Evolutionary conservation across 92 coral and sea anemone genomes (phyloP), one percentile per base, ranked within the genome.

Genomic region (Epizoanthus ramosus): DNA sequence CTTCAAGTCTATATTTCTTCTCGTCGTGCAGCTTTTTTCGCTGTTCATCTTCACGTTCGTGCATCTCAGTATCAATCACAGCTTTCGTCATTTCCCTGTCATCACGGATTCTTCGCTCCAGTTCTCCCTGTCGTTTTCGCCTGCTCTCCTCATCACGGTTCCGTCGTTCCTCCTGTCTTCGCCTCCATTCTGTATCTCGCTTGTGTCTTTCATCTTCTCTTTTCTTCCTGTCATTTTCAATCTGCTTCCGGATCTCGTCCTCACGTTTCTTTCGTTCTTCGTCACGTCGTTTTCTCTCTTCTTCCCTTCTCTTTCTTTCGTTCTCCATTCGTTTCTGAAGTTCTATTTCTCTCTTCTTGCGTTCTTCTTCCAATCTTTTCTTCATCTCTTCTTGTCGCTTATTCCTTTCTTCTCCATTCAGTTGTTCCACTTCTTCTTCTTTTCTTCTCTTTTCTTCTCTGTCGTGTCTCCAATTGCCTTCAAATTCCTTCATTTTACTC

Each of bases 181-280:
- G 31, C 3, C 16, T 3, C 79, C 64, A 74, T 53, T 25, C 43
- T 31, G 31, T 28, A 23, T 74, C 65, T 56, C 65, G 56, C 43
- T 74, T 54, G 18, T 31, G 54, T 56, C 79, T 74, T 24, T 56
- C 65, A 15, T 28, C 43, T 17, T 74, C 43, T 24, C 79, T 56
- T 53, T 16, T 54, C 25, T 74, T 74, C 17, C 43, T 53, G 45
- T 74, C 43, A 13, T 74, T 45, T 56, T 74, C 79, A 53, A 74
- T 74, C 35, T 74, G 24, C 66, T 45, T 64, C 61, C 65, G 41
- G n/a, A 66, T 68, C 39, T 80, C 84, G 21, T 68, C 45, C 21
- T 68, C 84, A 23, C 84, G 73, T 22, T 64, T 68, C 41, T 43
- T 80, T 22, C 84, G 73, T 65, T 54, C 84, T 43, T 80, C 74